Percentiles rank a stretch among this genome's conserved stretches.
Evolutionary conservation across 1,140 invertebrate species (phyloP).

Genomic region (Tachypleus tridentatus): DNA sequence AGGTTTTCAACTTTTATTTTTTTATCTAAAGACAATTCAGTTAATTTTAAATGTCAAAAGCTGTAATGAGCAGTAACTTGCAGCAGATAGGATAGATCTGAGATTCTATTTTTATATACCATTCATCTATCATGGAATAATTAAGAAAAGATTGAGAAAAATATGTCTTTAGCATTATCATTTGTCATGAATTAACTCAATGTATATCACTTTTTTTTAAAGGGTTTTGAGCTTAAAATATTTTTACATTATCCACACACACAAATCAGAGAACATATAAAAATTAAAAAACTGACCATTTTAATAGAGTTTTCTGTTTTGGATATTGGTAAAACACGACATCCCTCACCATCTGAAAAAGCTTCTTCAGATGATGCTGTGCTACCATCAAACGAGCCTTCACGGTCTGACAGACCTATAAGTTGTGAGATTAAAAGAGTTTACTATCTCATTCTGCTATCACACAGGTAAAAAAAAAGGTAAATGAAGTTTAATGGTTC

Average conservation of each 20-base stretch:
- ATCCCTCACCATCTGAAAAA: slow-evolving; percentile 19
- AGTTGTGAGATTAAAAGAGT: background rate
- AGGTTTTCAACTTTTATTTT: too few relatives aligned
- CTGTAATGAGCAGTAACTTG: too few relatives aligned
- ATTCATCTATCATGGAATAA: too few relatives aligned
- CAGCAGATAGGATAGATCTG: too few relatives aligned
- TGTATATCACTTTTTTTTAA: too few relatives aligned
- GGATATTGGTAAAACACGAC: slow-evolving; percentile 12
- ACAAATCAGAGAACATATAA: background rate
- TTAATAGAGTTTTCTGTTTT: background rate
- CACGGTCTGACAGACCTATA: slow-evolving; percentile 7
- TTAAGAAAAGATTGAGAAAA: too few relatives aligned
- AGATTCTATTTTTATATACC: too few relatives aligned
- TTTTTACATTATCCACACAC: background rate
- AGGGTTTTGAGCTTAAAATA: too few relatives aligned
- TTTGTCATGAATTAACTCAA: too few relatives aligned
- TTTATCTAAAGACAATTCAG: too few relatives aligned
- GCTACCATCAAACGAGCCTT: background rate
- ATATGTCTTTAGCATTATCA: too few relatives aligned
- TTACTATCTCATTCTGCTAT: background rate
- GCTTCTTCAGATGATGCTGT: slow-evolving; percentile 18
- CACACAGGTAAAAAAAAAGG: background rate
- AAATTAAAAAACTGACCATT: background rate
- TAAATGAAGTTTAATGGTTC: background rate
- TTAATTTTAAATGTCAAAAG: too few relatives aligned